Evolutionary conservation across 1,140 invertebrate species (phyloP).

Genomic region (Phymastichus coffea): DNA sequence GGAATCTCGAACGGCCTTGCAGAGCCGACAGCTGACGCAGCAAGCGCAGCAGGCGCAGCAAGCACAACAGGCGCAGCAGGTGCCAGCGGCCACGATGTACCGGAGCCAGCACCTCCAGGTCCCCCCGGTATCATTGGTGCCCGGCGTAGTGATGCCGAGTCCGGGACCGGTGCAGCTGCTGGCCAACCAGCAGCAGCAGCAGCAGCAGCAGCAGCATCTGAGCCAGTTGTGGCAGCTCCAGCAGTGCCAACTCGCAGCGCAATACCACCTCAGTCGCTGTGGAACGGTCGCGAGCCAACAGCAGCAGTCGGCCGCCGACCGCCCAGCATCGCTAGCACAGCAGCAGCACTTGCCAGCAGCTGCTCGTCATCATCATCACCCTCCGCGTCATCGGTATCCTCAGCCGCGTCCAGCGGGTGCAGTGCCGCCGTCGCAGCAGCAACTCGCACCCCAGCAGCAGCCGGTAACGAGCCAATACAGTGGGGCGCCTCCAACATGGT

Average conservation of each 20-base stretch:
- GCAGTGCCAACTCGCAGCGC: conserved; percentile 36
- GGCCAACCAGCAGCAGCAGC: neutral
- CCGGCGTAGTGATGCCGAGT: neutral
- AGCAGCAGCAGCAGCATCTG: neutral
- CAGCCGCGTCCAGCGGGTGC: conserved; percentile 25
- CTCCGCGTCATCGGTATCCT: conserved; percentile 18
- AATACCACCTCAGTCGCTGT: conserved; percentile 49
- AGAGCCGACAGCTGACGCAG: conserved; percentile 9
- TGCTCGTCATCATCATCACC: conserved; percentile 16
- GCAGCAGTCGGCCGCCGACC: conserved; percentile 47
- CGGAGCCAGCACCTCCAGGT: neutral
- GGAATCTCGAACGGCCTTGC: conserved; percentile 24
- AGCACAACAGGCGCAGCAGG: no score
- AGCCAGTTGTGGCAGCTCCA: no score
- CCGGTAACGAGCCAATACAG: conserved; percentile 42
- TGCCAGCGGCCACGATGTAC: neutral
- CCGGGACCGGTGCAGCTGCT: neutral
- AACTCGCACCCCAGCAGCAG: conserved; percentile 36
- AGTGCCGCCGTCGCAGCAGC: conserved; percentile 32
- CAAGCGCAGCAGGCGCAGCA: no score
- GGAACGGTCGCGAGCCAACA: conserved; percentile 48
- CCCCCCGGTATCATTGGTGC: neutral
- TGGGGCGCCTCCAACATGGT: conserved; percentile 48
- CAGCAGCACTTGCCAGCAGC: neutral
- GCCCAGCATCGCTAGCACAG: conserved; percentile 47